Percentiles rank a stretch among this genome's conserved stretches.
These are phyloP conservation scores for Ctena decussata DNA, from an alignment of 2,888 invertebrate species.

Conservation along the genomic window DNA sequence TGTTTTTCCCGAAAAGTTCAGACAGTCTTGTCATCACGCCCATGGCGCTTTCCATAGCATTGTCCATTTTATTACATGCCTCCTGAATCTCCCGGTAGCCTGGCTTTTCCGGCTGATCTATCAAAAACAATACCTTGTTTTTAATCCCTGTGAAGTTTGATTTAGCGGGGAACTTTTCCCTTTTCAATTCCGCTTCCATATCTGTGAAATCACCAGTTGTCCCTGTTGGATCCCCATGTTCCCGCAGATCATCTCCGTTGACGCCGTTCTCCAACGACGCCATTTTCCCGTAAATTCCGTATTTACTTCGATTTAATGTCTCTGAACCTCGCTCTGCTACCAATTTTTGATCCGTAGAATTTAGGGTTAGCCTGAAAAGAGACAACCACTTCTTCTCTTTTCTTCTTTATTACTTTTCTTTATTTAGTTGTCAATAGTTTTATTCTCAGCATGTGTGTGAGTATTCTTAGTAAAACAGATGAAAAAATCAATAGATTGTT, in stretches of 20 bases:
- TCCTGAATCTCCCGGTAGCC: not conserved
- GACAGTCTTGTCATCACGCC: conserved; percentile 9
- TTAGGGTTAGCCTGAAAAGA: too few species aligned
- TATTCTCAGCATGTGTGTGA: too few species aligned
- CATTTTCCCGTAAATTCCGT: not conserved
- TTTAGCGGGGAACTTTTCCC: not conserved
- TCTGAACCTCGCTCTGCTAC: not conserved
- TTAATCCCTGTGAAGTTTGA: not conserved
- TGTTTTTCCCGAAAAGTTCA: too few species aligned
- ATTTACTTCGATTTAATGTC: not conserved
- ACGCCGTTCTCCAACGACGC: too few species aligned
- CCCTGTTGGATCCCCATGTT: not conserved
- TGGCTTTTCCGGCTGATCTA: not conserved
- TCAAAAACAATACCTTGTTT: not conserved
- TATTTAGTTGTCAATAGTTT: too few species aligned
- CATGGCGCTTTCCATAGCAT: not conserved
- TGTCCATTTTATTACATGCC: too few species aligned
- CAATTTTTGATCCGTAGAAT: not conserved
- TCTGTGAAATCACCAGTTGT: not conserved
- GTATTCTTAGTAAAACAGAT: too few species aligned
- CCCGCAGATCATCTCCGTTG: not conserved
- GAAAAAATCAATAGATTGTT: too few species aligned
- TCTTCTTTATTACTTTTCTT: too few species aligned
- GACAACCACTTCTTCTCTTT: too few species aligned
- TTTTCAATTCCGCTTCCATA: not conserved